Percentiles rank a stretch among this genome's conserved stretches.
These are phyloP conservation scores for Poecilia latipinna DNA, from an alignment of 2,113 vertebrate species.

Conservation along the genomic window DNA sequence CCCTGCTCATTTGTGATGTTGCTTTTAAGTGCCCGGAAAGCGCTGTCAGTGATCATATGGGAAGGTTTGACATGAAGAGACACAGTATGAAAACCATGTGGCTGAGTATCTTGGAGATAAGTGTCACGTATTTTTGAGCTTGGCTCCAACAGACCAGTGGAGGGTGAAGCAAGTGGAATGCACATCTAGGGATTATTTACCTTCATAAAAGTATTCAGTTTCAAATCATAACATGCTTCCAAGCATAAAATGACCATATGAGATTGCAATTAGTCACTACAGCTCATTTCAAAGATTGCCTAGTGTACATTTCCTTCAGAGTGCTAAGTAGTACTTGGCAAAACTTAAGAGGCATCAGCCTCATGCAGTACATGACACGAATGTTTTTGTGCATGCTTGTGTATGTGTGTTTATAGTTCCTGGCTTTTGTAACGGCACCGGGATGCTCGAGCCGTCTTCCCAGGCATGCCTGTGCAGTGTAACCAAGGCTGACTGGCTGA, in stretches of 20 bases:
- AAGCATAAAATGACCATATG: conserved; percentile 24
- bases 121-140: conserved; percentile 3
- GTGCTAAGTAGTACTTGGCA: conserved; percentile 58
- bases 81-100: not conserved
- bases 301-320: conserved; percentile 49
- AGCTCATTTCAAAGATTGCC: conserved; percentile 40
- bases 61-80: conserved; percentile 18
- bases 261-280: conserved; percentile 54
- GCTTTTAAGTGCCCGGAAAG: conserved; percentile 27
- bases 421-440: conserved; percentile 75
- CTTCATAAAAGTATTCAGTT: conserved; percentile 40
- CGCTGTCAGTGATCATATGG: conserved; percentile 48
- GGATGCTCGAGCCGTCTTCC: conserved; percentile 72
- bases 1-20: conserved; percentile 28
- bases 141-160: not conserved
- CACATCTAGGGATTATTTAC: conserved; percentile 30
- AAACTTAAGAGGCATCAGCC: conserved; percentile 62
- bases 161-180: conserved; percentile 9
- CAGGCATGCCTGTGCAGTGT: conserved; percentile 83
- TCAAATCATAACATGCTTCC: conserved; percentile 35
- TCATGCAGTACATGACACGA: conserved; percentile 59
- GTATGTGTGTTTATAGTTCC: conserved; percentile 67
- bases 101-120: conserved; percentile 23
- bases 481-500: conserved; percentile 87
- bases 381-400: conserved; percentile 41